Evolutionary conservation across 2,113 vertebrate species (phyloP), one percentile per base, ranked within the genome.

Genomic region (Murina feae): DNA sequence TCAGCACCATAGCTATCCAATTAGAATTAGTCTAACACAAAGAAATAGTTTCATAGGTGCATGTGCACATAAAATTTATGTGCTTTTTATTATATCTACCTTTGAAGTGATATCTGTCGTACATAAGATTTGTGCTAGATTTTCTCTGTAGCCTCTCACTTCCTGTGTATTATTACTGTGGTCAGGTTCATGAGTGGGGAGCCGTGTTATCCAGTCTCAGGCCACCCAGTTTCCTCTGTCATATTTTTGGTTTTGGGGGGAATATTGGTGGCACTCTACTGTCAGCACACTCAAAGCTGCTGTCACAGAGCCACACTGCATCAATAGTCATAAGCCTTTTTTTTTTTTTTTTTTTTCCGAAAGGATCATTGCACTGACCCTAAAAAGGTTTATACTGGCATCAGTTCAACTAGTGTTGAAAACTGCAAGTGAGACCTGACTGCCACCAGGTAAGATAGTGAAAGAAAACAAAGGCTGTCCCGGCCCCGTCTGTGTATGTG

Each of bases 1-100:
- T 66, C 30, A 35, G 16, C 16, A n/a, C 51, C 30, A 78, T 60
- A 60, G 66, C 25, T 93, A 85, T 20, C 10, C 28, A 76, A 78
- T 90, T 85, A 69, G 13, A 91, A 39, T 68, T 60, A 42, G 3
- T 42, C 78, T 58, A 86, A 78, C 5, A 71, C 32, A 66, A 75
- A 85, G 7, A 68, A 88, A 25, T 8, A 25, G 7, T 78, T 80
- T 69, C 35, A 75, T 53, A 63, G 21, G 11, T 69, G 3, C 14
- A 60, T 23, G 0, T 37, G 28, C 20, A 44, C 42, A 42, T 25
- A 8, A 2, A 63, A 90, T 58, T 71, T 58, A n/a, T 14, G 2
- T 63, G 66, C 13, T 81, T 78, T 80, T 30, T 7, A 89, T 3
- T 14, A n/a, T n/a, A 17, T 84, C 9, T 75, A 1, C 12, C 28